Base-by-base conservation (phyloP, 2,888 invertebrate genomes). In the Syrphus vitripennis region DNA sequence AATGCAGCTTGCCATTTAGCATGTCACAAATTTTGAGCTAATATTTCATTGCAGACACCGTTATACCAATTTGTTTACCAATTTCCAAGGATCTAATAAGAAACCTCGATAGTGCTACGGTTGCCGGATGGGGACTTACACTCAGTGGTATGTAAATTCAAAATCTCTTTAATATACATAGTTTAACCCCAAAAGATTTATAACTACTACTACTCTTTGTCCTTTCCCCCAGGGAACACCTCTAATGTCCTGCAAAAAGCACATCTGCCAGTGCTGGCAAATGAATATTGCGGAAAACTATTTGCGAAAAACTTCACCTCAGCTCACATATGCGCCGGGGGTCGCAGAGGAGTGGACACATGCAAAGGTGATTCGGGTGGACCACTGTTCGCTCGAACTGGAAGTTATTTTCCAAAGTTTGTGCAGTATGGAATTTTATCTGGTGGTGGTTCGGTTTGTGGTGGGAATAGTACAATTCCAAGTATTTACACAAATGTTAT, bases 101-200 rank as follows among this genome's bases (percentile, higher is more conserved):
- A 4, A 61, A 37, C 2, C 21, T 70, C 1, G 67, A 37, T 10
- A 31, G 24, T 21, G 81, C 74, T n/a, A 19, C 31, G 2, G 55
- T 70, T 10, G 86, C 86, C 2, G 86, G 86, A 42, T 86, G 86
- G 86, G 81, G 84, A 69, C 59, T 77, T 6, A 72, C 79, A 37
- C 50, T 50, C 7, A 48, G 42, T 57, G 84, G 84, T 86, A 77
- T 4, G 76, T 42, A 55, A n/a, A 29, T 24, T 19, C 19, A 26
- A 29, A 65, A 19, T 24, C 29, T 2, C 40, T n/a, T n/a, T 29
- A 14, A 24, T 16, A 9, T 12, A 67, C n/a, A 9, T 6, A n/a
- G 40, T 50, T 21, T 4, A 50, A 50, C 1, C 29, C 45, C 16
- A 29, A 29, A 63, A 19, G 67, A 67, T 67, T 67, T 67, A 67